phyloP scores from a whole-genome alignment of 2,113 vertebrate species.

The Crocuta crocuta region DNA sequence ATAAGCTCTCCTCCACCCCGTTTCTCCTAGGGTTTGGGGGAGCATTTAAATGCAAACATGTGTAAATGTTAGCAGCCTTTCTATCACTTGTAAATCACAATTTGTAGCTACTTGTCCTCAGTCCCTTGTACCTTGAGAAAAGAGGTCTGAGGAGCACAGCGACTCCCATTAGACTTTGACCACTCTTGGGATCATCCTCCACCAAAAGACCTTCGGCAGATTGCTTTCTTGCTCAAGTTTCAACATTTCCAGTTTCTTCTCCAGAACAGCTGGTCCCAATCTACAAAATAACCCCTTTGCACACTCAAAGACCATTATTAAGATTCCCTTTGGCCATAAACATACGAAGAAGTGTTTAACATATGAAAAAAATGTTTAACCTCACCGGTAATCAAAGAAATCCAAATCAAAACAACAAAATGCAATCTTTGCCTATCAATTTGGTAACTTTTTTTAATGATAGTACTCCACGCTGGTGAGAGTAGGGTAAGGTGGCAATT shows the following conservation, averaged over 20 bases:
- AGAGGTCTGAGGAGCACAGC: rapidly evolving
- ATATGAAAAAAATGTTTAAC: constrained; percentile 80
- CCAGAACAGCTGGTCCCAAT: constrained; percentile 80
- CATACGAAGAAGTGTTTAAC: constrained; percentile 83
- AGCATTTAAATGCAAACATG: constrained; percentile 26
- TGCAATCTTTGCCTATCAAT: constrained; percentile 78
- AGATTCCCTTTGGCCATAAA: constrained; percentile 81
- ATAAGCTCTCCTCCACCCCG: not conserved
- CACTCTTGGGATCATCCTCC: not conserved
- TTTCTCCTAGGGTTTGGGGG: not conserved
- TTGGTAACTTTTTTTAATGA: constrained; percentile 79
- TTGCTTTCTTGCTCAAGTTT: constrained; percentile 62
- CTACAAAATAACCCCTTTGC: constrained; percentile 81
- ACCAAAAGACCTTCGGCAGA: not conserved
- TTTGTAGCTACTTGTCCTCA: not conserved
- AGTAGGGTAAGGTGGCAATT: constrained; percentile 70
- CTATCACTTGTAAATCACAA: not conserved
- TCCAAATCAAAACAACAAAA: constrained; percentile 83
- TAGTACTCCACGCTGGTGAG: constrained; percentile 68
- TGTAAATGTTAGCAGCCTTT: not conserved
- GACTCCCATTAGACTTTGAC: not conserved
- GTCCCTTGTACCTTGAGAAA: not conserved
- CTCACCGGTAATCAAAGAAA: constrained; percentile 81
- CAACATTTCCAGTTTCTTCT: constrained; percentile 69
- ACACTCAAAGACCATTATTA: constrained; percentile 80